phyloP scores from a whole-genome alignment of 2,888 invertebrate genomes.

The Cremastobaeus sp. region DNA sequence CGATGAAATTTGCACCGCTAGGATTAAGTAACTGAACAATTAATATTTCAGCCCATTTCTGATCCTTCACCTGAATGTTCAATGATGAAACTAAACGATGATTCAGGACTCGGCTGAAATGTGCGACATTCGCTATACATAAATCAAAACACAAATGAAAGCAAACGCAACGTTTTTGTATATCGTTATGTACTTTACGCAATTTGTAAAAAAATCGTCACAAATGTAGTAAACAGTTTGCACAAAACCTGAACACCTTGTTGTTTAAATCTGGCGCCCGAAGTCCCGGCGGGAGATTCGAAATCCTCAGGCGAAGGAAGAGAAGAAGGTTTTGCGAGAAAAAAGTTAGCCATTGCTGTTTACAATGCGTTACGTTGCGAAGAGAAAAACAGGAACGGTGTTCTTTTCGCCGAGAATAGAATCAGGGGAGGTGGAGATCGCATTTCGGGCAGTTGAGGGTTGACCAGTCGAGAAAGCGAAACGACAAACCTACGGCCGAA shows the following conservation, averaged over 20 bases:
- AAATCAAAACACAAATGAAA: neutral
- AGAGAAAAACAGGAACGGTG: conserved; percentile 70
- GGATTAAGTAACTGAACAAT: conserved; percentile 9
- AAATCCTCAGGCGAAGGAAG: neutral
- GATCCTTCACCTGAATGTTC: too few relatives aligned
- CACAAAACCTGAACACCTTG: conserved; percentile 16
- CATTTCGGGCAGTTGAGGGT: conserved; percentile 74
- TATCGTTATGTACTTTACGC: conserved; percentile 15
- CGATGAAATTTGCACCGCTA: conserved; percentile 32
- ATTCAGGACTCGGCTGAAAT: neutral
- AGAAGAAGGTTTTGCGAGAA: neutral
- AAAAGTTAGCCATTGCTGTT: conserved; percentile 1
- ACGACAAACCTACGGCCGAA: neutral
- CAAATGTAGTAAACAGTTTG: conserved; percentile 46
- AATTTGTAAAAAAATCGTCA: conserved; percentile 46
- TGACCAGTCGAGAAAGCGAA: conserved; percentile 67
- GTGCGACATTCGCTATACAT: neutral
- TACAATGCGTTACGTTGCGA: conserved; percentile 9
- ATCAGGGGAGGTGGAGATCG: conserved; percentile 75
- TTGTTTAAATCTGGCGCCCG: neutral
- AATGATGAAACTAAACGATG: conserved; percentile 2
- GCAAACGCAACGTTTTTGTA: conserved; percentile 16
- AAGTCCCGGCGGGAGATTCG: conserved; percentile 6
- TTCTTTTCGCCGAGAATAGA: conserved; percentile 75
- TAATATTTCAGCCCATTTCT: neutral